phyloP scores from a whole-genome alignment of 2,797 vertebrate genomes.

The Enteromius paludinosus region DNA sequence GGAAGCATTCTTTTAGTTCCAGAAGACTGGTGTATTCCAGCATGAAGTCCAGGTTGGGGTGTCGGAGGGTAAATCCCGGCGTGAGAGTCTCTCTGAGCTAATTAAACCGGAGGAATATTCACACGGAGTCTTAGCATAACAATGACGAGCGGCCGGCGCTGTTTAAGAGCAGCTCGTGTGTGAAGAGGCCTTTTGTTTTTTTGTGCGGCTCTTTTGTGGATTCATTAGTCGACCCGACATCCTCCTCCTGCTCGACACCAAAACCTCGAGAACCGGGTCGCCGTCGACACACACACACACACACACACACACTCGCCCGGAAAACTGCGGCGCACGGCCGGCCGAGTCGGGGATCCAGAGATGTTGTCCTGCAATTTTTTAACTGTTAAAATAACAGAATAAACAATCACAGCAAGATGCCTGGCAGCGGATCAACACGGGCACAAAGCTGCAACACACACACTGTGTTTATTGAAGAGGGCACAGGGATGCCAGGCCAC shows the following conservation, averaged over 20 bases:
- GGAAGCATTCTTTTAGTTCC: neutral
- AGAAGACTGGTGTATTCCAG: neutral
- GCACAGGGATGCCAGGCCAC: constrained; percentile 50
- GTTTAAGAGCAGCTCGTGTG: constrained; percentile 67
- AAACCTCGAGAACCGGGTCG: constrained; percentile 34
- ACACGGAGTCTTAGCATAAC: constrained; percentile 79
- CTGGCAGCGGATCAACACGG: constrained; percentile 88
- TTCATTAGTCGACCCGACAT: constrained; percentile 74
- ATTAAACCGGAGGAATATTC: constrained; percentile 82
- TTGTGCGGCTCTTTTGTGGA: constrained; percentile 73
- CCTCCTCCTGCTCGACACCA: neutral
- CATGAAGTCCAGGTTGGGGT: neutral
- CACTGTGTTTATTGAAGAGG: constrained; percentile 70
- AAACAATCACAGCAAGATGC: constrained; percentile 78
- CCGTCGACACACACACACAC: constrained; percentile 1
- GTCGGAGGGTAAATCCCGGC: constrained; percentile 12
- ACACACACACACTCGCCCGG: neutral
- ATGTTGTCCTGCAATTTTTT: constrained; percentile 60
- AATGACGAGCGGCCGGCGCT: constrained; percentile 73
- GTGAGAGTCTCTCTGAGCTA: constrained; percentile 58
- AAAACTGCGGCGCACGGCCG: neutral
- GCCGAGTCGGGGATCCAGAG: constrained; percentile 19
- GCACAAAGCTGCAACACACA: constrained; percentile 77
- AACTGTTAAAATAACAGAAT: constrained; percentile 72
- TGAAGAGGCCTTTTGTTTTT: constrained; percentile 81